Evolutionary conservation across 2,797 vertebrate genomes (phyloP), one percentile per base, ranked within the genome.

Genomic region (Labeo calbasu): DNA sequence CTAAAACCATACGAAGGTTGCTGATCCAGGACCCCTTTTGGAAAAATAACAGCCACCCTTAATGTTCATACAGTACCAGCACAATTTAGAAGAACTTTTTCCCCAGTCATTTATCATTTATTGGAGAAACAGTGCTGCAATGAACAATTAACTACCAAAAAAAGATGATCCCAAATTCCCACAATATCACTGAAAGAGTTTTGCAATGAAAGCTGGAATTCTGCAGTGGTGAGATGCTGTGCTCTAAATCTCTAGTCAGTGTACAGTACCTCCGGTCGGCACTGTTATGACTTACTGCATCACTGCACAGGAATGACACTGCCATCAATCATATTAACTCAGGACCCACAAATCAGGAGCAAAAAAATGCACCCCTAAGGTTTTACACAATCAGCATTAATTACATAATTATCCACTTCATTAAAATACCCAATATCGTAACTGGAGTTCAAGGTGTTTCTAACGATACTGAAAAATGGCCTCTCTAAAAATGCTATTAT

Each of bases 261-360:
- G 76, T 82, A 84, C 65, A 87, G 57, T 86, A 85, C 83, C 88
- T 71, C 77, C 70, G 70, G 40, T 77, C 82, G 78, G 76, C 68
- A 75, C 73, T 84, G 85, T 88, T 91, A 89, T 89, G 86, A 87
- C 90, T 89, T 90, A 87, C 69, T 88, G 90, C 90, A 89, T 89
- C 78, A 86, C 82, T 83, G 83, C 81, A 88, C 76, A 59, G 76
- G 77, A 91, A 88, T 89, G 91, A 92, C 92, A 92, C 82, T 69
- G 61, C 73, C 87, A 89, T 92, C 88, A 90, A 90, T 92, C 88
- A 91, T 77, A 88, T 71, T 86, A 86, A 87, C 77, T 85, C 69
- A 61, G 85, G 79, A 89, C 84, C 79, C 81, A 85, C 79, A 82
- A 88, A 89, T 87, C 84, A 85, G 81, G 70, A 84, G 46, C 63